Percentiles rank a stretch among this genome's conserved stretches.
phyloP scores from a whole-genome alignment of 92 coral and sea anemone genomes.

The Zoanthus sociatus region DNA sequence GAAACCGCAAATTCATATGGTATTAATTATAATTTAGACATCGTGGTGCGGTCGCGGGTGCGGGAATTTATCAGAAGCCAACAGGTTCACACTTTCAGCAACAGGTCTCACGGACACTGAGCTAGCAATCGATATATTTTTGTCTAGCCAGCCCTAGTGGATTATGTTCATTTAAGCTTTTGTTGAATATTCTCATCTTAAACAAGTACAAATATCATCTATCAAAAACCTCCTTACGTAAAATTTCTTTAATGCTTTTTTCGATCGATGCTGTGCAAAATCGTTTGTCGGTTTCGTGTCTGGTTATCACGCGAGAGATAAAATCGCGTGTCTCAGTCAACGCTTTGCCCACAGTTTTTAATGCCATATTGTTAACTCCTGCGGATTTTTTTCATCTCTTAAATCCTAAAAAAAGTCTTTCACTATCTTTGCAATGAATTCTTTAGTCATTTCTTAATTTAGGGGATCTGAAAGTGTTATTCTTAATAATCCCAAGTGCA shows the following conservation, averaged over 20 bases:
- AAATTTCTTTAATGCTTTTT: neutral
- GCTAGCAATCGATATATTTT: neutral
- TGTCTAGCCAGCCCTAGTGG: neutral
- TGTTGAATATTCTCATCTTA: neutral
- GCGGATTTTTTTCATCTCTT: too few species aligned
- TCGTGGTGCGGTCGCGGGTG: neutral
- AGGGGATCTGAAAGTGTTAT: too few species aligned
- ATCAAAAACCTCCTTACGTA: neutral
- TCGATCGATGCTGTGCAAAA: neutral
- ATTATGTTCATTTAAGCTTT: neutral
- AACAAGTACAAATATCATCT: neutral
- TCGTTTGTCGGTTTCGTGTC: neutral
- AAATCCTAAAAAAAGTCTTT: too few species aligned
- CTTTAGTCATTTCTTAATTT: too few species aligned
- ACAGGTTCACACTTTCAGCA: neutral
- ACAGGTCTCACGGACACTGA: neutral
- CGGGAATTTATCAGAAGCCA: slow-evolving; percentile 13
- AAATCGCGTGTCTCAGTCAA: neutral
- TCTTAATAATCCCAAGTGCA: too few species aligned
- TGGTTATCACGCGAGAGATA: slow-evolving; percentile 17
- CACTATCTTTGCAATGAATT: too few species aligned
- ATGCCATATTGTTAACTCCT: too few species aligned
- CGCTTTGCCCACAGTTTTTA: neutral
- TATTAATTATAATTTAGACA: slow-evolving; percentile 20
- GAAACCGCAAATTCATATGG: slow-evolving; percentile 22